phyloP scores from a whole-genome alignment of 2,113 vertebrate genomes.

The Notarius lentiginosus region DNA sequence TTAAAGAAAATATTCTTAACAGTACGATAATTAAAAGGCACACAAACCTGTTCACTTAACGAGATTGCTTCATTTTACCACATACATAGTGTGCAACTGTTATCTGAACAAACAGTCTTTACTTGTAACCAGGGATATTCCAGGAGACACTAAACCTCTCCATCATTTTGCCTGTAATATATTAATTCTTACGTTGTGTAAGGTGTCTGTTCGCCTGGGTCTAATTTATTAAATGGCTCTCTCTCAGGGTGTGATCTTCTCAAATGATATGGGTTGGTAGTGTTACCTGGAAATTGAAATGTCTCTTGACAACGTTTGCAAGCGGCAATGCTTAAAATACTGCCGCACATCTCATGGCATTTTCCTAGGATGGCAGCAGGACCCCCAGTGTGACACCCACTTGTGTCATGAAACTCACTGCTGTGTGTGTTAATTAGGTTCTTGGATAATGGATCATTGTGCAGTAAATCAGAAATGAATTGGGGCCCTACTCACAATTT shows the following conservation, averaged over 20 bases:
- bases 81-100: background rate
- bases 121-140: background rate
- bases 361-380: background rate
- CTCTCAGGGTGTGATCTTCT: background rate
- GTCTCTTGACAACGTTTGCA: conserved; percentile 2
- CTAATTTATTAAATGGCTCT: background rate
- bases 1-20: background rate
- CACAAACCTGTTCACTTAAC: background rate
- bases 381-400: background rate
- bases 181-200: background rate
- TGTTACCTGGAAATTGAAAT: conserved; percentile 19
- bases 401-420: background rate
- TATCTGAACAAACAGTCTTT: background rate
- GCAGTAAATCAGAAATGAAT: background rate
- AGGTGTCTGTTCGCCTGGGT: background rate
- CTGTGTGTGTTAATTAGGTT: conserved; percentile 21
- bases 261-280: background rate
- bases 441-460: conserved; percentile 1
- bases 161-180: background rate
- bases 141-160: background rate
- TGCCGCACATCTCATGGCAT: background rate
- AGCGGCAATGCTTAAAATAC: background rate
- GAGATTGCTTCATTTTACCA: background rate
- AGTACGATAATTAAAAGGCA: background rate
- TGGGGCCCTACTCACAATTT: background rate